Base-by-base conservation (phyloP, 2,888 invertebrate genomes). In the Caenorhabditis angaria region DNA sequence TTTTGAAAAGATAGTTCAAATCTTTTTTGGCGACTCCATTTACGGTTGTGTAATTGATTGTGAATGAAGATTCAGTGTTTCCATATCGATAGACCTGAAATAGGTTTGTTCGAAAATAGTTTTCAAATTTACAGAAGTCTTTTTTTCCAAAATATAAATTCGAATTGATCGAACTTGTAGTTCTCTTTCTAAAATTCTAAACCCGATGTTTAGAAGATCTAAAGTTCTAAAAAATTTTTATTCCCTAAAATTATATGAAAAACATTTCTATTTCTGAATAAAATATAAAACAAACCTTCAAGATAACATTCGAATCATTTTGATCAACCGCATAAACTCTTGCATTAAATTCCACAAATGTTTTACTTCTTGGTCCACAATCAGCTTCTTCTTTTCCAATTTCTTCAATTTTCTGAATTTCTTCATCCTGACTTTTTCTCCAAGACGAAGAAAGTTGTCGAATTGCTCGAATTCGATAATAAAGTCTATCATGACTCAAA, bases 1-100 rank as follows among this genome's bases (percentile, higher is more conserved):
- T 67, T 50, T 77, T 79, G 60, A 74, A 75, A 29, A 77, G 41
- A 85, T 90, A 91, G 83, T 91, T 91, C 77, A 89, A 89, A n/a
- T 88, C 88, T 56, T 89, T 89, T 69, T 89, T 89, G 0, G 91
- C 91, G 1, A 91, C 89, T 51, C 91, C 91, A 83, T 91, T 91
- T 24, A 91, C 90, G 1, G 91, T 91, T 78, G 90, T 90, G 48
- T 90, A 89, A 65, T 90, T 90, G 67, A 75, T 72, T 56, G 72
- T 56, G 10, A 81, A 54, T n/a, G 65, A 58, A 8, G 67, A 59
- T 24, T 72, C 55, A 57, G 65, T 61, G 29, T 79, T 69, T 20
- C 84, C 84, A 25, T 78, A 71, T 5, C 83, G 76, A 10, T 77
- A 61, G 28, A 84, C 71, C 78, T 80, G 54, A 60, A 76, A 65